Conservation (phyloP, 2,797 vertebrate genomes). For the Microchirus variegatus region DNA sequence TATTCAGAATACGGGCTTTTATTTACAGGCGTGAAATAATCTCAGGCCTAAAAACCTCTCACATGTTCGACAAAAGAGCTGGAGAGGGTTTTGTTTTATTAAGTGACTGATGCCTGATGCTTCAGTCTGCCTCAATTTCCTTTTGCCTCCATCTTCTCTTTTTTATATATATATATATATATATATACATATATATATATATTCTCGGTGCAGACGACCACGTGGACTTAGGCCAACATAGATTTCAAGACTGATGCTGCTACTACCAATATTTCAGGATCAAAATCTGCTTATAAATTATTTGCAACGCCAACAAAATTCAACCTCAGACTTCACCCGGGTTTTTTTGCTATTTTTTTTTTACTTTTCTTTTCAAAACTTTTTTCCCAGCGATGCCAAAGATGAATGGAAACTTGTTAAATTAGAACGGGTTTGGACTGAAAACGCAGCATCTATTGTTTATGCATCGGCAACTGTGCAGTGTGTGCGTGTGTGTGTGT, state of each 20-base stretch:
- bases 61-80: conserved; percentile 5
- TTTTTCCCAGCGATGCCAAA: conserved; percentile 12
- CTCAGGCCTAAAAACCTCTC: conserved; percentile 37
- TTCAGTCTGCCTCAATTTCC: conserved; percentile 44
- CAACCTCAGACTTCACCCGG: conserved; percentile 20
- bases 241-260: conserved; percentile 35
- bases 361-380: conserved; percentile 18
- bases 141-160: too few relatives aligned
- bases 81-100: conserved; percentile 62
- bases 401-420: conserved; percentile 3
- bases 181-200: too few relatives aligned
- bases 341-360: too few relatives aligned
- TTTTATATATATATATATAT: too few relatives aligned
- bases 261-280: conserved; percentile 24
- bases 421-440: conserved; percentile 2
- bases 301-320: conserved; percentile 49
- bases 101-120: conserved; percentile 46
- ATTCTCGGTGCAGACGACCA: conserved; percentile 19
- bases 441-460: conserved; percentile 8
- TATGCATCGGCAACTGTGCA: conserved; percentile 13
- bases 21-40: conserved; percentile 41
- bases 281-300: conserved; percentile 54
- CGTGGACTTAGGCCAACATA: conserved; percentile 26
- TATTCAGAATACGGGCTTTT: conserved; percentile 28
- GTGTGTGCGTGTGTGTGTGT: conserved; percentile 16